A percentile compares a stretch with the other conserved stretches of the same genome.
phyloP scores from a whole-genome alignment of 2,888 invertebrate species.

The Polydrusus tereticollis region DNA sequence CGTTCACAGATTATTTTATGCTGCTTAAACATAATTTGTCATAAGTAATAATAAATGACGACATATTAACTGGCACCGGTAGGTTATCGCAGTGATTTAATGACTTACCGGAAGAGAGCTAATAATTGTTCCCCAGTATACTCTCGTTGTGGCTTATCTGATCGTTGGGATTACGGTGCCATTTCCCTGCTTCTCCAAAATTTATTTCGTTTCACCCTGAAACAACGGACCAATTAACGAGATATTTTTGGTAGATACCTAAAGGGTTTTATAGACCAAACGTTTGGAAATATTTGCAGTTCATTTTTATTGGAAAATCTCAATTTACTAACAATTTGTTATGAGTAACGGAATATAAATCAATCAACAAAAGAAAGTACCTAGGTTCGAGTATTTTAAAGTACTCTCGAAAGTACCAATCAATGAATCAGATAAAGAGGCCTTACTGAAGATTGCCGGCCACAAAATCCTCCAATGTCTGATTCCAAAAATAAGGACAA shows the following conservation, averaged over 20 bases:
- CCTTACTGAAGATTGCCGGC: too few species aligned
- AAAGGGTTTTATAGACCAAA: background rate
- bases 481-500: too few species aligned
- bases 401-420: too few species aligned
- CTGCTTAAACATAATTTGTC: slow-evolving; percentile 36
- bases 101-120: slow-evolving; percentile 64
- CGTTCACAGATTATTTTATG: background rate
- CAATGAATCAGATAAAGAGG: too few species aligned
- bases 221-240: slow-evolving; percentile 34
- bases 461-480: too few species aligned
- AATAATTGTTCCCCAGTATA: slow-evolving; percentile 64
- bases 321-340: too few species aligned
- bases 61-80: slow-evolving; percentile 31
- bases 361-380: too few species aligned
- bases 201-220: slow-evolving; percentile 44
- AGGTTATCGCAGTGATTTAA: slow-evolving; percentile 65
- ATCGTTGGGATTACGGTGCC: slow-evolving; percentile 54
- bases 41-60: slow-evolving; percentile 39
- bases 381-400: too few species aligned
- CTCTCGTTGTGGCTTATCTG: slow-evolving; percentile 62
- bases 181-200: slow-evolving; percentile 47
- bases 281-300: background rate
- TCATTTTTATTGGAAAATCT: background rate
- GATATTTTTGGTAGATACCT: background rate
- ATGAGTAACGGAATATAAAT: too few species aligned